Conservation (phyloP, 2,888 invertebrate genomes). For the Embidobia sp. region DNA sequence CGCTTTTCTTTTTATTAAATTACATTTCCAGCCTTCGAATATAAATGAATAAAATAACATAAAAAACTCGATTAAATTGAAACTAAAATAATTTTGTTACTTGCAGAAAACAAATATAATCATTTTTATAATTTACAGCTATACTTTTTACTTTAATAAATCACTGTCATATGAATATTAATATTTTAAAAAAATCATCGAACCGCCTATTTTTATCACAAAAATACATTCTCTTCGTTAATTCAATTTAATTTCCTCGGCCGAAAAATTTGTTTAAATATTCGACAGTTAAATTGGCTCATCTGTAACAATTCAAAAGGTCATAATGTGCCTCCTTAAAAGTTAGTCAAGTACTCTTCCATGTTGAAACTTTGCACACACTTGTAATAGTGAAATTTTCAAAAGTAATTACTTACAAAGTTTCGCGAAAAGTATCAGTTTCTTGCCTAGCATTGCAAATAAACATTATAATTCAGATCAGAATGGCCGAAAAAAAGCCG, state of each 20-base stretch:
- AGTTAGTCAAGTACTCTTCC: constrained; percentile 37
- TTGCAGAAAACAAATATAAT: no score
- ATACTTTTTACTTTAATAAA: no score
- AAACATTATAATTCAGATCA: constrained; percentile 36
- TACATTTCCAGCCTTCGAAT: no score
- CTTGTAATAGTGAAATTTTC: constrained; percentile 43
- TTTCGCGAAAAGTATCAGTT: constrained; percentile 35
- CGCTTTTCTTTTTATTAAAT: no score
- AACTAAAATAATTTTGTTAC: no score
- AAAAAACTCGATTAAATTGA: no score
- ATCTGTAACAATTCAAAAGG: constrained; percentile 49
- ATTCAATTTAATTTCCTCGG: neutral
- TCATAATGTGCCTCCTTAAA: constrained; percentile 43
- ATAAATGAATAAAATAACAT: no score
- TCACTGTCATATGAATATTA: no score
- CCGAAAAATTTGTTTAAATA: constrained; percentile 21
- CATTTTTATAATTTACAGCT: no score
- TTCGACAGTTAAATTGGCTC: constrained; percentile 35
- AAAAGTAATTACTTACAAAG: constrained; percentile 45
- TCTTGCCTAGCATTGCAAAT: constrained; percentile 16
- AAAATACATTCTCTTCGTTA: no score
- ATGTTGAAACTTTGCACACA: constrained; percentile 39
- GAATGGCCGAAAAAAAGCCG: neutral
- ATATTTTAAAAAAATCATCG: no score
- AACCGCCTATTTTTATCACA: neutral